A percentile compares a stretch with the other conserved stretches of the same genome.
phyloP scores from a whole-genome alignment of 2,113 vertebrate species.

The Calyptommatus sinebrachiatus region DNA sequence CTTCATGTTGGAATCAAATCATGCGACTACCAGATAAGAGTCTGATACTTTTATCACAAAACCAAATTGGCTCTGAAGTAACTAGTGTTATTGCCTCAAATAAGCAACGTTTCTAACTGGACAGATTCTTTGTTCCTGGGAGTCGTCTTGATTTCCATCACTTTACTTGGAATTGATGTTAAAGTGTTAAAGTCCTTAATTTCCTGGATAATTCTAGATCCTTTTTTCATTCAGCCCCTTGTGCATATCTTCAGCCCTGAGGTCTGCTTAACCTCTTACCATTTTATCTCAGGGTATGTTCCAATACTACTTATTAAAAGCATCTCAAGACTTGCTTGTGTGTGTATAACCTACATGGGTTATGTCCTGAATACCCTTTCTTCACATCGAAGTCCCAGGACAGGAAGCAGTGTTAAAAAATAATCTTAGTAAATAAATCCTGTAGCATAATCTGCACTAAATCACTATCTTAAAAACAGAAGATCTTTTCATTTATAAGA shows the following conservation, averaged over 20 bases:
- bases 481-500: not conserved
- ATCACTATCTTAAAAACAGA: not conserved
- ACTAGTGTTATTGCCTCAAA: too few species aligned
- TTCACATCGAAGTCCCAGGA: not conserved
- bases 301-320: not conserved
- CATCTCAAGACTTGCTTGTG: not conserved
- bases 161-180: too few species aligned
- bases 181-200: too few species aligned
- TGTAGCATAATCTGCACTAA: not conserved
- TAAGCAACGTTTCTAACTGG: too few species aligned
- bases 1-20: too few species aligned
- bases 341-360: not conserved
- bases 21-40: too few species aligned
- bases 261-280: conserved; percentile 8
- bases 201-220: too few species aligned
- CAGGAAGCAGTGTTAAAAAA: not conserved
- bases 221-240: not conserved
- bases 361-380: not conserved
- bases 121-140: too few species aligned
- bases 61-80: too few species aligned
- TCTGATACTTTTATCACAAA: too few species aligned
- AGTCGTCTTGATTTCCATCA: too few species aligned
- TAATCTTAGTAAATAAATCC: not conserved
- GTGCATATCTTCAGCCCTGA: not conserved
- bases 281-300: not conserved